Evolutionary conservation across 2,113 vertebrate species (phyloP), one percentile per base, ranked within the genome.

Genomic region (Seriola aureovittata): DNA sequence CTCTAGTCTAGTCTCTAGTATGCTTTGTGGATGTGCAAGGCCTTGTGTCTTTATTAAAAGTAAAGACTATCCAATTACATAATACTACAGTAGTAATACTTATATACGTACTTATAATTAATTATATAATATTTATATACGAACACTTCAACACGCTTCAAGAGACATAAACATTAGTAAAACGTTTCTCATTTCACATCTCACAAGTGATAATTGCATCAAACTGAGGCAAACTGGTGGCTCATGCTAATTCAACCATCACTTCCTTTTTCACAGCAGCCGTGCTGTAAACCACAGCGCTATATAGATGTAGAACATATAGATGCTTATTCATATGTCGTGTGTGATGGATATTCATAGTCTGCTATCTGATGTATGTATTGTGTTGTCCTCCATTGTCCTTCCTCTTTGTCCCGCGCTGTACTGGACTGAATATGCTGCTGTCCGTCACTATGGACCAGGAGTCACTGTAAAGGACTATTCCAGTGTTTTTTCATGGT

Each of bases 291-390:
- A 65, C 50, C 64, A 50, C 50, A 46, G 64, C 4, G 62, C 19
- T 48, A 3, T 29, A 29, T 29, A 13, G 42, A 16, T 63, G 50
- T 4, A 48, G 6, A 42, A 14, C 0, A 29, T 29, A 29, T 29
- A 29, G 29, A 29, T 14, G n/a, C 14, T 11, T 40, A 6, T 67
- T n/a, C 60, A 32, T 55, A 10, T 29, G 44, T 52, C 62, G 48
- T 44, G 66, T 76, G 65, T 62, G 21, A 67, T 12, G 12, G 62
- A 2, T 75, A 66, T 86, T 82, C 71, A 78, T 71, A 71, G 71
- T n/a, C 25, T 13, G 1, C 57, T 48, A 40, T 46, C 55, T 63
- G 32, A 38, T 58, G 36, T 13, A 16, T 4, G 4, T 32, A 13
- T 19, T 29, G 9, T 29, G 10, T 48, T 19, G 55, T 55, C 44